A percentile compares a stretch with the other conserved stretches of the same genome.
Evolutionary conservation across 2,888 invertebrate genomes (phyloP).

Genomic region (Blomia tropicalis): DNA sequence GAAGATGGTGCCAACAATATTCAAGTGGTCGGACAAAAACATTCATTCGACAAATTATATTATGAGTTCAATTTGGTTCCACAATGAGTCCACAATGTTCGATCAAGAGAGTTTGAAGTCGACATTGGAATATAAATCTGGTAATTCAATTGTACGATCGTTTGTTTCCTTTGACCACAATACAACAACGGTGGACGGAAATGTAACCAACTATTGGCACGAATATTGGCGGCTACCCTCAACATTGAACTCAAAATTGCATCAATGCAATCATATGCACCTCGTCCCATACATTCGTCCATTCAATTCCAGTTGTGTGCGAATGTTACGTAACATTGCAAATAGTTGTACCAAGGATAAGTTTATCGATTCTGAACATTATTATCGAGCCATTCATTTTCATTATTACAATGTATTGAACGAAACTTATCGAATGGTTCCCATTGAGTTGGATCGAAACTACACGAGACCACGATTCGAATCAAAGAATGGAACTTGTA

Average conservation of each 20-base stretch:
- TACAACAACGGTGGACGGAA: background rate
- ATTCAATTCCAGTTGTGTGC: conserved; percentile 10
- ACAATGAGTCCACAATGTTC: background rate
- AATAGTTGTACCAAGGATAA: background rate
- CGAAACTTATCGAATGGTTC: background rate
- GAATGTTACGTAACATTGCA: background rate
- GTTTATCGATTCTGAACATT: background rate
- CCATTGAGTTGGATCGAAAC: background rate
- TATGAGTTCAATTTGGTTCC: background rate
- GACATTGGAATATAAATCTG: background rate
- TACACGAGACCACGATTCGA: background rate
- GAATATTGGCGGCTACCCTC: conserved; percentile 1
- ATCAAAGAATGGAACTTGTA: background rate
- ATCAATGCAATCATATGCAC: background rate
- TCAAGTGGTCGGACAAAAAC: background rate
- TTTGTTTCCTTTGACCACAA: too few species aligned
- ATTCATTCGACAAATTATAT: background rate
- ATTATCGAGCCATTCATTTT: conserved; percentile 5
- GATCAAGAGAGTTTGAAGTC: background rate
- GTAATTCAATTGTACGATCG: background rate
- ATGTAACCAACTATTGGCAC: background rate
- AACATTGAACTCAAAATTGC: background rate
- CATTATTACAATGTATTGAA: background rate
- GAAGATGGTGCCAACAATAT: background rate
- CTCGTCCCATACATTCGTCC: conserved; percentile 7